Evolutionary conservation across 2,113 vertebrate genomes (phyloP), one percentile per base, ranked within the genome.

Genomic region (Turnix velox): DNA sequence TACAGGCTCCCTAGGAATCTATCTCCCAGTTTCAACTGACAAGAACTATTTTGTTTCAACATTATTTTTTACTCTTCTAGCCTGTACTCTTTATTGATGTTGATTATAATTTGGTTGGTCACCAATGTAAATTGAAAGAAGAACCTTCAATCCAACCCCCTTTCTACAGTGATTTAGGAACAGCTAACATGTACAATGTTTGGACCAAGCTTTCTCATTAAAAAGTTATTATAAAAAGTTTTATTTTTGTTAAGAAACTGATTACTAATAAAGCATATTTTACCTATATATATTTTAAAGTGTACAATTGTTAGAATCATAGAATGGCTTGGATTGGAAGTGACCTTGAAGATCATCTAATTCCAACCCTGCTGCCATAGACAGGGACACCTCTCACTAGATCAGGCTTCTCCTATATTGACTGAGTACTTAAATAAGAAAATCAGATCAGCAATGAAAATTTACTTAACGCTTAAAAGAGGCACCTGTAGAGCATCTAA

Each of bases 41-140:
- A 91, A 51, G 68, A 96, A 79, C 84, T 90, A 90, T 92, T 95
- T 92, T 87, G 84, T 93, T 96, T 95, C 74, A 88, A 75, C 63
- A 73, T 83, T 79, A 89, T 85, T 88, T 95, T 96, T 91, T 89
- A 87, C 78, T 92, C 39, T 94, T 92, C 58, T 67, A 96, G 77
- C 69, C 86, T 87, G 68, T 69, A 76, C 20, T 11, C 43, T 94
- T 87, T 96, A 95, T 90, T 93, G 78, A 93, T 84, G 95, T 86
- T 94, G 92, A 96, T 91, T 93, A 84, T 84, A 92, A 93, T 88
- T 95, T 94, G 81, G 87, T 96, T 92, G 76, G 82, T 96, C 88
- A 96, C 87, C 93, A 95, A 89, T 43, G 92, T 96, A 72, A 83
- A 92, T 49, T 94, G 66, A 94, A 96, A 79, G 33, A 24, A 90